These are phyloP conservation scores for Zophobas atratus DNA, from an alignment of 1,140 invertebrate species.

Conservation along the genomic window DNA sequence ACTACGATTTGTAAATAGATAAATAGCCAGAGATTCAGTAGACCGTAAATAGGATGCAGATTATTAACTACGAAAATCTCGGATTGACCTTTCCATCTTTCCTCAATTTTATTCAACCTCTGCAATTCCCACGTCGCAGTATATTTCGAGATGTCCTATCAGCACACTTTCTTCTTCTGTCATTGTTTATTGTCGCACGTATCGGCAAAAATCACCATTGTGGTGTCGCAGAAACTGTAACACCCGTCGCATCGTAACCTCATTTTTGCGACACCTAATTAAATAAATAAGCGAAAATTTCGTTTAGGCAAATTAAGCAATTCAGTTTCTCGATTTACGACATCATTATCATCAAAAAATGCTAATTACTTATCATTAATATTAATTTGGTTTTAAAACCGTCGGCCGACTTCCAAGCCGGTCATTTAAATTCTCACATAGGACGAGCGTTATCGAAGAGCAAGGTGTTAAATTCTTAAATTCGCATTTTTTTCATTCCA, in stretches of 20 bases:
- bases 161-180: too few species aligned
- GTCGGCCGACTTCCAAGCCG: not conserved
- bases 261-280: too few species aligned
- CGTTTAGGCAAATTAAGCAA: not conserved
- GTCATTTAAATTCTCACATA: conserved; percentile 11
- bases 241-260: too few species aligned
- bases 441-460: not conserved
- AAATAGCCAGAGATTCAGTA: conserved; percentile 13
- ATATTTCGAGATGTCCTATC: too few species aligned
- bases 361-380: conserved; percentile 7
- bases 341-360: not conserved
- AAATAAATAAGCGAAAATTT: too few species aligned
- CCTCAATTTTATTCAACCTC: too few species aligned
- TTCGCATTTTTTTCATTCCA: not conserved
- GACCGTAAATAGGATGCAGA: not conserved
- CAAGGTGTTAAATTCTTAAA: not conserved
- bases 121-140: too few species aligned
- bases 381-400: conserved; percentile 5
- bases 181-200: too few species aligned
- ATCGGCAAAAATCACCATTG: too few species aligned
- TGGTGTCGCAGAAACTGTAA: too few species aligned
- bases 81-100: too few species aligned
- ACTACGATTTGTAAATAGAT: conserved; percentile 17
- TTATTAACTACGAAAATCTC: too few species aligned
- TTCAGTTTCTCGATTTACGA: not conserved